Evolutionary conservation across 1,140 invertebrate species (phyloP), one percentile per base, ranked within the genome.

Genomic region (Panulirus ornatus): DNA sequence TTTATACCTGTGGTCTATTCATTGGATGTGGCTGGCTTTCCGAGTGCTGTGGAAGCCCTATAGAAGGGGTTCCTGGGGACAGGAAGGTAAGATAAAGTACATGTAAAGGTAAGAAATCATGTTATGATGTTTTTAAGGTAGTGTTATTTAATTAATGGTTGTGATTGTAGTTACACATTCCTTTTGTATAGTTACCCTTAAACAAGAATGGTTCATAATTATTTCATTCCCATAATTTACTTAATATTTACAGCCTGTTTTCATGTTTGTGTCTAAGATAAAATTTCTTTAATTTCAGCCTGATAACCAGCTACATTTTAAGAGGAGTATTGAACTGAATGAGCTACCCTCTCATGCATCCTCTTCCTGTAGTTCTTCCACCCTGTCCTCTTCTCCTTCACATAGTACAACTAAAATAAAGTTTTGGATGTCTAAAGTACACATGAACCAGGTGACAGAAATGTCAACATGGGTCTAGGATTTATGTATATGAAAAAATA

Each of bases 281-380:
- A 38, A 40, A 79, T n/a, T 79, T 79, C 44, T 79, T 79, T n/a
- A 79, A 51, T 79, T 79, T 79, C 76, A 79, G 76, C 76, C 76
- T 79, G 76, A 79, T 51, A 79, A 51, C 38, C 34, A 79, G 76
- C 51, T 51, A 51, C 42, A n/a, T 30, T 38, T 79, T 51, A 51
- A 27, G 44, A 51, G 51, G 76, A 51, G 36, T 79, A 44, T n/a
- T 79, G 42, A 79, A 51, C 22, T 19, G 44, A 79, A 16, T 51
- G 76, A 79, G 76, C 42, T 79, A 54, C 30, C 76, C 27, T 44
- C 19, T 54, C 11, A 51, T 79, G 76, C 44, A 76, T 16, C 73
- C 44, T 76, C 73, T 51, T 30, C 27, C 22, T 79, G 16, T 79
- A 51, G 36, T 16, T 34, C 76, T 79, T n/a, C 76, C 51, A 27